Percentiles rank a stretch among this genome's conserved stretches.
Evolutionary conservation across 35 echinoderm and acorn worm species (phyloP).

Genomic region (Heliocidaris erythrogramma): DNA sequence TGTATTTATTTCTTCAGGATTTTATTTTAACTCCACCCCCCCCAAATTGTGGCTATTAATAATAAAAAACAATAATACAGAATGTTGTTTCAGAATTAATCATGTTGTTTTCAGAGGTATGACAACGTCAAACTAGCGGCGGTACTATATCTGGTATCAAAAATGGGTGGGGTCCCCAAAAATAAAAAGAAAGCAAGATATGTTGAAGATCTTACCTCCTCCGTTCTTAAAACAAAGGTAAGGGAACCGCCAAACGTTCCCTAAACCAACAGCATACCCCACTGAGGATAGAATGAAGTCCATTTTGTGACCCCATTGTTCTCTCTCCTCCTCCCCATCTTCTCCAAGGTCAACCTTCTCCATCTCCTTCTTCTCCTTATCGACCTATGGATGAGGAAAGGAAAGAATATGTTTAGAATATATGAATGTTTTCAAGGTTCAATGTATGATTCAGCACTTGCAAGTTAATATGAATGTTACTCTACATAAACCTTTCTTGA

Average conservation of each 20-base stretch:
- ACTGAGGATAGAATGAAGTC: conserved; percentile 46
- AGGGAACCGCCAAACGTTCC: conserved; percentile 50
- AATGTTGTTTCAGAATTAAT: too few relatives aligned
- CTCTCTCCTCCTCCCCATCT: conserved; percentile 35
- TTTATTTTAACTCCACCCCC: too few relatives aligned
- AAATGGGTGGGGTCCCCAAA: neutral
- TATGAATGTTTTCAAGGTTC: too few relatives aligned
- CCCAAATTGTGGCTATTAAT: too few relatives aligned
- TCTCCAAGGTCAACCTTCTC: neutral
- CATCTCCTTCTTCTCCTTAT: neutral
- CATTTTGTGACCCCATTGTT: conserved; percentile 44
- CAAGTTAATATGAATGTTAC: too few relatives aligned
- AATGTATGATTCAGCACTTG: too few relatives aligned
- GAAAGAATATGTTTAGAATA: too few relatives aligned
- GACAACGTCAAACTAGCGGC: neutral
- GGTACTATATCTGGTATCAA: neutral
- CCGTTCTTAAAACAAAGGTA: conserved; percentile 46
- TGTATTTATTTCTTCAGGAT: too few relatives aligned
- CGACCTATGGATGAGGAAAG: neutral
- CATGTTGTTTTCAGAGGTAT: too few relatives aligned
- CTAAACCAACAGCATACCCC: conserved; percentile 41
- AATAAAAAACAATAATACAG: too few relatives aligned
- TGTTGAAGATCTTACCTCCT: neutral
- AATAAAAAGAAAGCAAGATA: neutral
- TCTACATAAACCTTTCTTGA: too few relatives aligned